Conservation (phyloP, 2,797 vertebrate genomes). For the Chloroceryle inda region DNA sequence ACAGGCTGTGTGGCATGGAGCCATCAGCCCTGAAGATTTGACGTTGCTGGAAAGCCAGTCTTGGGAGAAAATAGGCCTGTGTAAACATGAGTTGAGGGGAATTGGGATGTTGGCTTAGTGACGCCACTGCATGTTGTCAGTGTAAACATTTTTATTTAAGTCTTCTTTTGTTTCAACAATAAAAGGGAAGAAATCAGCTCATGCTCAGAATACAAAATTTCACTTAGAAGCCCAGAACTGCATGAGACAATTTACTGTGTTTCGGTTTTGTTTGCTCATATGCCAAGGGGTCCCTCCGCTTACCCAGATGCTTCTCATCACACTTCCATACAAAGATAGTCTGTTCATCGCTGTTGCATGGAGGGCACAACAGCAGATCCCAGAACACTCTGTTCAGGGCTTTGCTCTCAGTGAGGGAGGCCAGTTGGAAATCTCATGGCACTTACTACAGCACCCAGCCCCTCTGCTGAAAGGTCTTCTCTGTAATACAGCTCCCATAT, state of each 20-base stretch:
- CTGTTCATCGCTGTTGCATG: fast-evolving
- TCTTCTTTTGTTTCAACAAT: conserved; percentile 38
- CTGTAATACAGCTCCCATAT: background rate
- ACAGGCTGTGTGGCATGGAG: background rate
- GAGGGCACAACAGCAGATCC: background rate
- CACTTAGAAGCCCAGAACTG: background rate
- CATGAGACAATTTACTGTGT: background rate
- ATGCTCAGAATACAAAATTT: background rate
- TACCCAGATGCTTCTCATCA: background rate
- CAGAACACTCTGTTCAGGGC: background rate
- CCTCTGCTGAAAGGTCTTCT: background rate
- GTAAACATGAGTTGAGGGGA: background rate
- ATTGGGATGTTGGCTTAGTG: conserved; percentile 3
- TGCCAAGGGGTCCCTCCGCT: background rate
- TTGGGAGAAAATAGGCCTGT: background rate
- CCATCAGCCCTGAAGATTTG: background rate
- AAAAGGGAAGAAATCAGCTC: conserved; percentile 9
- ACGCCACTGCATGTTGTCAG: background rate
- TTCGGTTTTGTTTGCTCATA: background rate
- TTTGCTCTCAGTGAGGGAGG: background rate
- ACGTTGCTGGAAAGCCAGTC: background rate
- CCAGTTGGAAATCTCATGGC: background rate
- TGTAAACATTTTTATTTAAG: conserved; percentile 53
- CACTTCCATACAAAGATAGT: background rate
- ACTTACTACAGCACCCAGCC: background rate